Evolutionary conservation across 64 coral and sea anemone genomes (phyloP), one percentile per base, ranked within the genome.

Genomic region (Dendronephthya gigantea): DNA sequence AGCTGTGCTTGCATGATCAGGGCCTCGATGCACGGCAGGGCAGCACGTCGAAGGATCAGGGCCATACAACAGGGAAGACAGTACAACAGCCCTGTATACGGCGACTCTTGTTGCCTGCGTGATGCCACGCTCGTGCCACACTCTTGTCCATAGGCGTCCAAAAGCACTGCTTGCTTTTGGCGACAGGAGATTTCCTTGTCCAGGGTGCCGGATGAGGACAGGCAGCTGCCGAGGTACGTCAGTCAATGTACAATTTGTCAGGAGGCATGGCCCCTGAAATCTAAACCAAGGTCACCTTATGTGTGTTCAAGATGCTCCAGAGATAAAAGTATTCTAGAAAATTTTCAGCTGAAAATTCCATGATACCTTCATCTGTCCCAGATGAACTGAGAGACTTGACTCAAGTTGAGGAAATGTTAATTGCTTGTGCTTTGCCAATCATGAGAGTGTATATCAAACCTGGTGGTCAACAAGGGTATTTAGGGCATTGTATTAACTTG

Each of bases 201-300:
- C n/a, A n/a, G n/a, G n/a, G n/a, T n/a, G n/a, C n/a, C n/a, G n/a
- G n/a, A n/a, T n/a, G n/a, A n/a, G n/a, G n/a, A n/a, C n/a, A n/a
- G n/a, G n/a, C n/a, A n/a, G n/a, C n/a, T n/a, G n/a, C n/a, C n/a
- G n/a, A n/a, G n/a, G n/a, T n/a, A n/a, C 11, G 35, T 39, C 39
- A 3, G 10, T 66, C 84, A 85, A 12, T 85, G 84, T 66, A 40
- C 38, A 8, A n/a, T 85, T 19, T 85, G 84, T 49, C 28, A 85
- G 22, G 51, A 85, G 56, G 84, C 84, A 52, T 85, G 51, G 84
- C 4, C 84, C 84, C 48, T 39, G 19, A 85, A 62, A 39, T 79
- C 36, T 17, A 29, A 79, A 34, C 16, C 30, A 6, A 11, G 4
- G 4, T 45, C 41, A 45, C 41, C 11, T 39, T n/a, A n/a, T 39